Conservation (phyloP, 2,113 vertebrate species). For the Grallaria varia region DNA sequence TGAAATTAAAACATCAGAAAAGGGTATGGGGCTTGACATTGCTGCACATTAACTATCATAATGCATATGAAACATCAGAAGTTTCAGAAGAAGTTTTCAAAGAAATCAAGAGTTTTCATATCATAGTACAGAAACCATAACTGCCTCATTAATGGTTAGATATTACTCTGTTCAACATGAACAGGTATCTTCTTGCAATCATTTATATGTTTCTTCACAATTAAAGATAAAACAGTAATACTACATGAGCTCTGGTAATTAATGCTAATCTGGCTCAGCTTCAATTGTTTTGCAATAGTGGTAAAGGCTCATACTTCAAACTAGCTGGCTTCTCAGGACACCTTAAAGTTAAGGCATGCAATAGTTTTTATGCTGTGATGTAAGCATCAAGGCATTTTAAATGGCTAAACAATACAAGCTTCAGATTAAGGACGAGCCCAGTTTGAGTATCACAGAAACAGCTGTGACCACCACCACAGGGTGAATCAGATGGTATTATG, state of each 20-base stretch:
- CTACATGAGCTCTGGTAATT: neutral
- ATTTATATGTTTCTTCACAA: constrained; percentile 22
- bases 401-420: neutral
- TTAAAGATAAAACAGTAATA: neutral
- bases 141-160: neutral
- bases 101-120: neutral
- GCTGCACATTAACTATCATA: neutral
- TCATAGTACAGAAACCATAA: neutral
- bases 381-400: neutral
- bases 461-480: neutral
- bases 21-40: constrained; percentile 50
- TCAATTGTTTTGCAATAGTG: neutral
- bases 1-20: constrained; percentile 37
- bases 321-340: neutral
- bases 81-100: constrained; percentile 70
- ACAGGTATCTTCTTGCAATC: constrained; percentile 4
- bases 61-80: constrained; percentile 63
- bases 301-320: neutral
- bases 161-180: neutral
- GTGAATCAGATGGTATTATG: neutral
- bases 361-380: neutral
- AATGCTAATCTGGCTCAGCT: neutral
- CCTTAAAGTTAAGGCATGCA: neutral
- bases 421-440: neutral
- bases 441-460: neutral